These are phyloP conservation scores for Vulpes vulpes DNA, from an alignment of 2,113 vertebrate species.

Conservation along the genomic window DNA sequence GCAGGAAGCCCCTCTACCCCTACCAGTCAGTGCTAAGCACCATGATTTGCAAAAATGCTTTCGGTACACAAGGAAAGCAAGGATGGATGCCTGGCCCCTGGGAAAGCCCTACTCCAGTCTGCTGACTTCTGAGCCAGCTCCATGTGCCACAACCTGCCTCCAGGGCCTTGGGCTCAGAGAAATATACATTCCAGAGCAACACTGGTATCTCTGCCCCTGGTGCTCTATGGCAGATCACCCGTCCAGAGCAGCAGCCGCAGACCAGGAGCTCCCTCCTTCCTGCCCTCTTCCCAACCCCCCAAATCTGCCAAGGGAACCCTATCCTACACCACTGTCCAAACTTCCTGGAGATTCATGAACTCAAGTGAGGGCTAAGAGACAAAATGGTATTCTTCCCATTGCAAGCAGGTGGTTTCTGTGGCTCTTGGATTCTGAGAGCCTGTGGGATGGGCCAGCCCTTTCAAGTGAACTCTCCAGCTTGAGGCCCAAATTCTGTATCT, in stretches of 20 bases:
- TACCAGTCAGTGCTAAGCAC: background rate
- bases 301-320: background rate
- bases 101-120: slow-evolving; percentile 15
- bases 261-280: background rate
- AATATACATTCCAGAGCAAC: background rate
- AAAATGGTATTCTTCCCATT: background rate
- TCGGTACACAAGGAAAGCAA: background rate
- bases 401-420: background rate
- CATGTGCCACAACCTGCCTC: background rate
- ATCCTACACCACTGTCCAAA: background rate
- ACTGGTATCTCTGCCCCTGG: background rate
- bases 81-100: background rate
- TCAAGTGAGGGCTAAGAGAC: background rate
- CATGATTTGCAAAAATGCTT: slow-evolving; percentile 40
- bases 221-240: background rate
- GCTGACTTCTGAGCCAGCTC: background rate
- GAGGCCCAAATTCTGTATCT: background rate
- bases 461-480: background rate
- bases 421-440: background rate
- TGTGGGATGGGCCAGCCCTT: background rate
- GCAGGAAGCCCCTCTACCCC: background rate
- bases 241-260: background rate
- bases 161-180: background rate
- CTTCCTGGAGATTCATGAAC: background rate
- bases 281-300: background rate